Conservation (phyloP, 1,140 invertebrate species). For the Pararge aegeria region DNA sequence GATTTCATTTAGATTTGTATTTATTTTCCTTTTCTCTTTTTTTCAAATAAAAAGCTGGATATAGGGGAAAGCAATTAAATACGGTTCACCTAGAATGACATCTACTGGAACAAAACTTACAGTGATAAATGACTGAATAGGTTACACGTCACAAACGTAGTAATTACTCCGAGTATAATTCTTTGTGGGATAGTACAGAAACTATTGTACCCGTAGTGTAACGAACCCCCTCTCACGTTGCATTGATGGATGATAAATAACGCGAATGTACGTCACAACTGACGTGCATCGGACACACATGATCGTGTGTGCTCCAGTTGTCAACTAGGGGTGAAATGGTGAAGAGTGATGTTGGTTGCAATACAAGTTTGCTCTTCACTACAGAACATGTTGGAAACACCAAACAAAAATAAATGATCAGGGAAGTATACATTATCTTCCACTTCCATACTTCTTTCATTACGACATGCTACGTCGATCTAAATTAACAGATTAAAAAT, state of each 20-base stretch:
- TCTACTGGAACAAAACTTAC: background rate
- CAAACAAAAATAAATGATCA: no score
- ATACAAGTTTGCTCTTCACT: background rate
- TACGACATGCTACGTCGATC: no score
- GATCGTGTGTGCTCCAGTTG: background rate
- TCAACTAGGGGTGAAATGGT: background rate
- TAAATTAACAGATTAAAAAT: no score
- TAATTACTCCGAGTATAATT: background rate
- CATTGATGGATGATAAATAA: slow-evolving; percentile 4
- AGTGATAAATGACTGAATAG: background rate
- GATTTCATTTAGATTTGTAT: no score
- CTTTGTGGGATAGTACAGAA: background rate
- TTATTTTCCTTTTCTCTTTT: no score
- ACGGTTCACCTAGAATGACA: no score
- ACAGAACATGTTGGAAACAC: no score
- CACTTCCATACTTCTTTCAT: no score
- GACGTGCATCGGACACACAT: background rate
- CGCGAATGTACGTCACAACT: background rate
- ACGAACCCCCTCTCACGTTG: background rate
- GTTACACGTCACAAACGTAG: background rate
- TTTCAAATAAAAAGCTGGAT: no score
- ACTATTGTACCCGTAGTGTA: background rate
- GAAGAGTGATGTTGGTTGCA: background rate
- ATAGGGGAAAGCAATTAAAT: background rate
- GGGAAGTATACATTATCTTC: no score